Percentiles rank a stretch among this genome's conserved stretches.
These are phyloP conservation scores for Aldrovandia affinis DNA, from an alignment of 2,797 vertebrate species.

Conservation along the genomic window DNA sequence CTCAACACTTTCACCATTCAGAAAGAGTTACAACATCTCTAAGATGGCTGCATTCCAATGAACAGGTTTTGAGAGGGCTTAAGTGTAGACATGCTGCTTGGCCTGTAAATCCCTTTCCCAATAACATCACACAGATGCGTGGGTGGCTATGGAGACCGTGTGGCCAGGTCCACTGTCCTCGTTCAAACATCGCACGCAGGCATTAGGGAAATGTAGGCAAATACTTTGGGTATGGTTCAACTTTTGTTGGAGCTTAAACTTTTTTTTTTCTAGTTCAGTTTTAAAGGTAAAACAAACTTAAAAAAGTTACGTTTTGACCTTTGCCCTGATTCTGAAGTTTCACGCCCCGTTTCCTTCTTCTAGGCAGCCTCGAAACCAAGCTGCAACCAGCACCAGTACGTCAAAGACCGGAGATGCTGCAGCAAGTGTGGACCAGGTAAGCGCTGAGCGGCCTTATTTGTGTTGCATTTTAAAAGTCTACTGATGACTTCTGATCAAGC, in stretches of 20 bases:
- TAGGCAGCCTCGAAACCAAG: constrained; percentile 60
- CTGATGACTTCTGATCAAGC: no score
- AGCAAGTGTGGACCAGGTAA: constrained; percentile 74
- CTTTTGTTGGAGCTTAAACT: no score
- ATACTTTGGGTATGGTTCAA: constrained; percentile 53
- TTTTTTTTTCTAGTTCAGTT: background rate
- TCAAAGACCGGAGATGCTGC: constrained; percentile 65
- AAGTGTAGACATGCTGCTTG: background rate
- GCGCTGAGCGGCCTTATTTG: background rate
- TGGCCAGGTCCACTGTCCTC: constrained; percentile 39
- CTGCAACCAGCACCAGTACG: constrained; percentile 65
- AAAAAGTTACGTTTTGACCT: background rate
- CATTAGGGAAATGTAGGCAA: constrained; percentile 51
- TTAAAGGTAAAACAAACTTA: background rate
- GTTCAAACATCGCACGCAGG: constrained; percentile 39
- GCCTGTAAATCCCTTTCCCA: background rate
- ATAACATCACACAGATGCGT: background rate
- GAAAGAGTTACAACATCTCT: background rate
- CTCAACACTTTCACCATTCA: background rate
- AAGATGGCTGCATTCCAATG: background rate
- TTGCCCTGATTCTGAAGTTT: background rate
- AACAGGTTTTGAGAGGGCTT: no score
- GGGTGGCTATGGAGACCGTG: background rate
- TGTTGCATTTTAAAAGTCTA: no score
- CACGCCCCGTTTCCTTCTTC: constrained; percentile 16